phyloP scores from a whole-genome alignment of 2,888 invertebrate species.

The Cephus pygmeus region DNA sequence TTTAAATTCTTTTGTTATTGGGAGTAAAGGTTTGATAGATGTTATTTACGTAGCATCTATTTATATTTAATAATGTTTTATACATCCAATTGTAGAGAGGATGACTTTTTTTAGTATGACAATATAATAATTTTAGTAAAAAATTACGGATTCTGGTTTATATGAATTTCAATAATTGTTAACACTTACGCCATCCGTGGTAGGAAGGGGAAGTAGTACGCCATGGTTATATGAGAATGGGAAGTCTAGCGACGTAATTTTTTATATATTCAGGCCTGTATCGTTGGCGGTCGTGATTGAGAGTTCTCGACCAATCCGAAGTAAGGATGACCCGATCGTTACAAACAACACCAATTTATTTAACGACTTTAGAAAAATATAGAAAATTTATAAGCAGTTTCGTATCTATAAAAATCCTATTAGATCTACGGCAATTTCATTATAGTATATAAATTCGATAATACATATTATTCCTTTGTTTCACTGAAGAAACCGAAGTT shows the following conservation, averaged over 20 bases:
- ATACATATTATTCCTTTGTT: conserved; percentile 6
- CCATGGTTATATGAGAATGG: background rate
- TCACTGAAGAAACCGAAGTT: conserved; percentile 17
- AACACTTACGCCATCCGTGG: background rate
- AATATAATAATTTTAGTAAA: background rate
- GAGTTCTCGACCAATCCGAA: background rate
- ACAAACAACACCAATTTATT: conserved; percentile 32
- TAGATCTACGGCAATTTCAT: background rate
- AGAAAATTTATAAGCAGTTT: background rate
- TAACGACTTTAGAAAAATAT: background rate
- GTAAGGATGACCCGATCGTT: conserved; percentile 41
- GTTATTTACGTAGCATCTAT: background rate
- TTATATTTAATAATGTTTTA: background rate
- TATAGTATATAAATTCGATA: background rate
- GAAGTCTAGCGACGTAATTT: background rate
- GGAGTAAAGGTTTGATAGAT: background rate
- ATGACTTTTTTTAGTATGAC: background rate
- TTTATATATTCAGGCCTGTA: background rate
- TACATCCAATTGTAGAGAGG: background rate
- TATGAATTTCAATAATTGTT: background rate
- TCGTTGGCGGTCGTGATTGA: background rate
- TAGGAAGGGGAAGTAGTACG: background rate
- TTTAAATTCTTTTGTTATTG: background rate
- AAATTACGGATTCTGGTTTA: background rate
- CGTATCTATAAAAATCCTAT: background rate